phyloP scores from a whole-genome alignment of 2,113 vertebrate genomes.

The Malurus alboscapulatus region DNA sequence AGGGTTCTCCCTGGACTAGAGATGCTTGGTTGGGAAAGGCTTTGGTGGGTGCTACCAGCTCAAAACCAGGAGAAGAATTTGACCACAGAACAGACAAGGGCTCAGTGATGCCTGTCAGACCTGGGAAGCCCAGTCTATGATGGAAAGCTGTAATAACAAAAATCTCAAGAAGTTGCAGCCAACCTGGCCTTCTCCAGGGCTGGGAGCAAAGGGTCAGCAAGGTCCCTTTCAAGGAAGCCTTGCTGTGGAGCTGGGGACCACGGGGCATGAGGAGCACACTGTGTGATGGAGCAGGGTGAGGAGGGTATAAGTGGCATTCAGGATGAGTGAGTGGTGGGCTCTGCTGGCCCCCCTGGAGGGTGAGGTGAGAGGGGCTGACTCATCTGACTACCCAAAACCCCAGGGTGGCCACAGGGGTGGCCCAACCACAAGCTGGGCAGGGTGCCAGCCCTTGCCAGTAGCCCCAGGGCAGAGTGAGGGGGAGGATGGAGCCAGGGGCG shows the following conservation, averaged over 20 bases:
- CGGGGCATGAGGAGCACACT: background rate
- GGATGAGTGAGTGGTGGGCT: background rate
- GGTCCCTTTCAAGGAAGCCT: background rate
- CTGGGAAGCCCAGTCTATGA: too few species aligned
- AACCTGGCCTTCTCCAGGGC: background rate
- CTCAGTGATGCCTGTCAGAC: background rate
- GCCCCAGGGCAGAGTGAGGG: background rate
- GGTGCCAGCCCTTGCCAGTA: background rate
- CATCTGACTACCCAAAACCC: background rate
- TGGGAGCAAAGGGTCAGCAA: background rate
- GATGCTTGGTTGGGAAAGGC: background rate
- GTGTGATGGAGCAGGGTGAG: background rate
- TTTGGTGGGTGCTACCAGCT: background rate
- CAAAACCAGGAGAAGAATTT: background rate
- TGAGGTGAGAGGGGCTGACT: background rate
- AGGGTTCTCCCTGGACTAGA: too few species aligned
- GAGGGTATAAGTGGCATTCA: background rate
- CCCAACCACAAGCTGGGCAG: background rate
- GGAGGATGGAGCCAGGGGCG: background rate
- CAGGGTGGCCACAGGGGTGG: background rate
- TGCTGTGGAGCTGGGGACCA: background rate
- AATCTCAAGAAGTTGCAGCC: background rate
- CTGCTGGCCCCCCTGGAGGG: background rate
- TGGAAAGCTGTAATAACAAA: background rate
- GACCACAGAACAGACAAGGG: too few species aligned